Base-by-base conservation (phyloP, 2,888 invertebrate species). In the Coleophora deauratella region DNA sequence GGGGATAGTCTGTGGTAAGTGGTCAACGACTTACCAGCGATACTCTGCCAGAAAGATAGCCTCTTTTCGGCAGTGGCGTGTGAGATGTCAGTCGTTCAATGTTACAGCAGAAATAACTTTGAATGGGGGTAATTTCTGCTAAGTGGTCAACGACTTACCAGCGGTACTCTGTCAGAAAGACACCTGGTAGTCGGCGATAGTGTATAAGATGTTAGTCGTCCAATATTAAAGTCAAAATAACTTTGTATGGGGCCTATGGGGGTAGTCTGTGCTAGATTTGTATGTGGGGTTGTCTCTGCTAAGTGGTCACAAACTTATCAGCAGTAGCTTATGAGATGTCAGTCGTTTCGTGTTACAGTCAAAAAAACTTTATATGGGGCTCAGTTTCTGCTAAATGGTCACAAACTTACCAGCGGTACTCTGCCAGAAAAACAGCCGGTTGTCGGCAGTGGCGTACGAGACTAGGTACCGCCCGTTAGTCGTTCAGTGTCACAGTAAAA, bases 111-210 rank as follows among this genome's bases (percentile, higher is more conserved):
- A n/a, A n/a, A n/a, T n/a, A n/a, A n/a, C n/a, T n/a, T n/a, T n/a
- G n/a, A n/a, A n/a, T n/a, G n/a, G n/a, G n/a, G n/a, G n/a, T n/a
- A n/a, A n/a, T n/a, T n/a, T 10, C 9, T 7, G n/a, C 11, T 8
- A 7, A 9, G 13, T 4, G 13, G 11, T 33, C 1, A 12, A 3
- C 6, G 21, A 27, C 78, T 74, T 57, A 91, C 96, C 93, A 68
- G 96, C 90, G 45, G 91, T 91, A 52, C 97, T 98, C 90, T 99
- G 99, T 98, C 99, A 99, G 85, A 99, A 99, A 54, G 95, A 96
- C 40, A 99, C 89, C 53, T 96, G 91, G 77, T 98, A 97, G 75
- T 99, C 99, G 8, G n/a, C n/a, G n/a, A n/a, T n/a, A n/a, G n/a
- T n/a, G n/a, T n/a, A n/a, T n/a, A n/a, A n/a, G n/a, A n/a, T n/a